Base-by-base conservation (phyloP, 2,888 invertebrate genomes). In the Pharmacophagus antenor region DNA sequence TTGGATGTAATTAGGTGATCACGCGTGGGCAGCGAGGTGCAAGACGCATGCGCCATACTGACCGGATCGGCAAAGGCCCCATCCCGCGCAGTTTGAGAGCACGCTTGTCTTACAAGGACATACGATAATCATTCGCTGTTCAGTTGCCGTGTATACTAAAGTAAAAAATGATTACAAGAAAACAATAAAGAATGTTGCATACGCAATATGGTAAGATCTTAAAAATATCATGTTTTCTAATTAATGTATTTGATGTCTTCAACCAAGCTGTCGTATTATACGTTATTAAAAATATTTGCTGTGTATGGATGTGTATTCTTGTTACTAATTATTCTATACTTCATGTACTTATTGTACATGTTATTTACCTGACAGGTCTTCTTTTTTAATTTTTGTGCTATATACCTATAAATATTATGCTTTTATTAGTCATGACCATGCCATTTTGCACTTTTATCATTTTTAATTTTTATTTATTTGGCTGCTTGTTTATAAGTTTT, bases 1-100 rank as follows among this genome's bases (percentile, higher is more conserved):
- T 44, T 44, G 42, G 42, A 44, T 44, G 42, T 44, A n/a, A 44
- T 44, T 44, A 44, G 42, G 42, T 44, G 18, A 44, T n/a, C n/a
- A n/a, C 42, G 42, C 42, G 6, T 18, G 42, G 42, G 42, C 42
- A 18, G 42, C 23, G 15, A 48, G 48, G 48, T 48, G 48, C 48
- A 48, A 22, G 17, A 25, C 48, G 48, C 48, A 23, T 48, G 48
- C 17, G 25, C 48, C 23, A 48, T 17, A 23, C 23, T 48, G 48
- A 7, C 48, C 25, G 23, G 25, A 17, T 18, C 42, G 42, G 42
- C 18, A 7, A 8, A 17, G 2, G 42, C 10, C 42, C 42, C 42
- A 18, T 18, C 42, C 18, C 7, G 42, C 42, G 18, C 42, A 44
- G 42, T 44, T 44, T 44, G 42, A 44, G 18, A n/a, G 42, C 42